Base-by-base conservation (phyloP, 2,113 vertebrate genomes). In the Lasiurus borealis region DNA sequence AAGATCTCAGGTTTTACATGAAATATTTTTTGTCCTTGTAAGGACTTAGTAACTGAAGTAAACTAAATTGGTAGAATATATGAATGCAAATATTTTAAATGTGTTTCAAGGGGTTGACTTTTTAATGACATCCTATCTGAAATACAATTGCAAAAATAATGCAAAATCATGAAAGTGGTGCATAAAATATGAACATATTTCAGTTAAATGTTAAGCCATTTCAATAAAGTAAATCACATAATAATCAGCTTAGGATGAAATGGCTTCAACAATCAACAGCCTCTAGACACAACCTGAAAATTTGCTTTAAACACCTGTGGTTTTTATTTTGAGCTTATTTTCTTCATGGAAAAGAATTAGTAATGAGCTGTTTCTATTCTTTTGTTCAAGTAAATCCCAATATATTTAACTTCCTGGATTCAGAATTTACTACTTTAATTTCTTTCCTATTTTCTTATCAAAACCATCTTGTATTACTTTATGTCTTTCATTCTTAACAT, bases 251-350 rank as follows among this genome's bases (percentile, higher is more conserved):
- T 66, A 31, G 11, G 4, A 29, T 91, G 3, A 94, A 86, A 87
- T 52, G 25, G 23, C 23, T 93, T 2, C 0, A 86, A 8, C 19
- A 84, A 48, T 27, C 48, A 84, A 62, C 0, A 68, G 11, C 5
- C 7, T 68, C 62, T 40, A 48, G 57, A 2, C 2, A 52, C 23
- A 77, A 27, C 54, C 31, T 83, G 4, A 59, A 92, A 83, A 68
- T 82, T 73, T 72, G 4, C 2, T 34, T 19, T 27, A 72, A 57
- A 88, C 16, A 84, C 18, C n/a, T 73, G 0, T 75, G 5, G 0
- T 13, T 81, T 18, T 86, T 94, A 57, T 91, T 86, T 46, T 31
- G 8, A 95, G 19, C 0, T 80, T 36, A 90, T 81, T 93, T 92
- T 69, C 16, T 40, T 84, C 44, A 48, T 54, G 3, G 15, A 76